Conservation (phyloP, 2,888 invertebrate genomes). For the Carpatolechia fugitivella region DNA sequence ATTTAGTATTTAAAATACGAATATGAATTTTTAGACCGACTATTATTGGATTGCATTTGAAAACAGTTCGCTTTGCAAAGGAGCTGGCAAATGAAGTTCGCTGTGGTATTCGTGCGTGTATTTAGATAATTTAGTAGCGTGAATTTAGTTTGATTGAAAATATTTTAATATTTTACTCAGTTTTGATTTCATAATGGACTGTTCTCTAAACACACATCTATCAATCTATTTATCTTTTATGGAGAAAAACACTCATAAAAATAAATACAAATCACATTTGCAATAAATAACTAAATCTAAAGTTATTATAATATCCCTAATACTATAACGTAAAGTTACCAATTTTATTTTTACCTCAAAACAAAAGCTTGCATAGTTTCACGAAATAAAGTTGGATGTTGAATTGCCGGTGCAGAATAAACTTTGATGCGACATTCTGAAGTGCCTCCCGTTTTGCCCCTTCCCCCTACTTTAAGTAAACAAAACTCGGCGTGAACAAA, state of each 20-base stretch:
- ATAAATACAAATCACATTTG: too few species aligned
- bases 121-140: too few species aligned
- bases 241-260: too few species aligned
- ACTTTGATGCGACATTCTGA: neutral
- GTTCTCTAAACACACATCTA: too few species aligned
- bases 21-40: neutral
- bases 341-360: neutral
- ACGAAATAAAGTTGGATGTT: neutral
- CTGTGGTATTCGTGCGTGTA: too few species aligned
- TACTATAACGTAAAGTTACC: too few species aligned
- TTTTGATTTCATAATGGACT: too few species aligned
- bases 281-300: too few species aligned
- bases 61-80: neutral
- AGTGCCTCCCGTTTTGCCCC: neutral
- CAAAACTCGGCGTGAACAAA: slow-evolving; percentile 1
- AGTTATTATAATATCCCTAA: too few species aligned
- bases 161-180: too few species aligned
- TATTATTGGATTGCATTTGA: slow-evolving; percentile 1
- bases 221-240: too few species aligned
- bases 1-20: slow-evolving; percentile 5
- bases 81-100: neutral
- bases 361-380: neutral
- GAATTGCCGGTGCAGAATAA: neutral
- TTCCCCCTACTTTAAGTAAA: neutral
- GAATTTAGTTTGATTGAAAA: too few species aligned